Evolutionary conservation across 2,797 vertebrate genomes (phyloP).

Genomic region (Phoebastria nigripes): DNA sequence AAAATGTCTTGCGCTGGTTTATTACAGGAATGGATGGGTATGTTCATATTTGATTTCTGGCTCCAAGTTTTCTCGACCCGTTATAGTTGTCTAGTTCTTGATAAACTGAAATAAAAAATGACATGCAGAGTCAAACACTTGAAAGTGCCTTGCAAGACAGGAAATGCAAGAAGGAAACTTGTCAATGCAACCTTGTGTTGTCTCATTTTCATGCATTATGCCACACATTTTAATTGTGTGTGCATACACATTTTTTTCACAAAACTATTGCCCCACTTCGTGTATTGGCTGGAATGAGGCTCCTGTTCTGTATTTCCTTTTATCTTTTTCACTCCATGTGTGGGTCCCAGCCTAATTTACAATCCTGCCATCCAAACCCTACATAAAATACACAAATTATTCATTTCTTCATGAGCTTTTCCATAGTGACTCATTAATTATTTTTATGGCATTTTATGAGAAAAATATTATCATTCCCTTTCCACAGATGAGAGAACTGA

Average conservation of each 20-base stretch:
- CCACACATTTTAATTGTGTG: not conserved
- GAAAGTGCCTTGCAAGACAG: not conserved
- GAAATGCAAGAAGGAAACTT: not conserved
- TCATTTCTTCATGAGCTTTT: constrained; percentile 21
- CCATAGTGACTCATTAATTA: constrained; percentile 16
- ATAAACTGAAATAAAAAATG: not conserved
- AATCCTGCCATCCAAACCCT: not conserved
- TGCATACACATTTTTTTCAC: not conserved
- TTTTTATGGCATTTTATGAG: not conserved
- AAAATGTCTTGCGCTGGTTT: constrained; percentile 9
- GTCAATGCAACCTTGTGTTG: not conserved
- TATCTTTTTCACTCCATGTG: not conserved
- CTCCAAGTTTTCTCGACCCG: not conserved
- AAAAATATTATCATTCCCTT: constrained; percentile 3
- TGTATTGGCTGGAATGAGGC: not conserved
- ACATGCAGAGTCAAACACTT: not conserved
- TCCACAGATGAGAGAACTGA: not conserved
- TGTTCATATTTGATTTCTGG: not conserved
- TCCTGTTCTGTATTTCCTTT: not conserved
- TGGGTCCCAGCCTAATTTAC: not conserved
- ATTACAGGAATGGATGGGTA: not conserved
- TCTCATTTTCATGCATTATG: not conserved
- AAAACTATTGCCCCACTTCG: not conserved
- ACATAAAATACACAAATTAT: constrained; percentile 27
- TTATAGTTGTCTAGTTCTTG: not conserved